Percentiles rank a stretch among this genome's conserved stretches.
Conservation (phyloP, 2,888 invertebrate species). For the Halictus quadricinctus region DNA sequence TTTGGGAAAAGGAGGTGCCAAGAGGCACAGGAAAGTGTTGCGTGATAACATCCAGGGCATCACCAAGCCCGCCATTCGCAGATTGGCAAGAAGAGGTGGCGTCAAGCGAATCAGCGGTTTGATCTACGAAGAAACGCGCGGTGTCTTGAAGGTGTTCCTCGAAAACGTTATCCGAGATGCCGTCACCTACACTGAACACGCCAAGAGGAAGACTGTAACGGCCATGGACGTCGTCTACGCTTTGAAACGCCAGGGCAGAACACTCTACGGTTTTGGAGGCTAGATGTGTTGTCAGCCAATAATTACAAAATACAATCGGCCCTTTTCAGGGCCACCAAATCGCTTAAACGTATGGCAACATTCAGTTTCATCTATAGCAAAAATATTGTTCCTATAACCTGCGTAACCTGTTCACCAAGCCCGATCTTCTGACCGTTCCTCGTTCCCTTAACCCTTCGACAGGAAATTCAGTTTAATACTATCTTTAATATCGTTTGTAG, state of each 20-base stretch:
- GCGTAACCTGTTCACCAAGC: not conserved
- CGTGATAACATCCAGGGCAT: slow-evolving; percentile 91
- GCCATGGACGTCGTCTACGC: slow-evolving; percentile 95
- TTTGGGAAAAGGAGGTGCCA: slow-evolving; percentile 55
- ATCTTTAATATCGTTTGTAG: no score
- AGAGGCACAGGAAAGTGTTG: slow-evolving; percentile 84
- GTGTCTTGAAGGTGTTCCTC: slow-evolving; percentile 87
- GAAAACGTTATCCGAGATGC: slow-evolving; percentile 93
- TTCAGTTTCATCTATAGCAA: not conserved
- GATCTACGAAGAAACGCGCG: slow-evolving; percentile 84
- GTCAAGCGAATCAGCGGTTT: slow-evolving; percentile 86
- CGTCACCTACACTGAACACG: slow-evolving; percentile 93
- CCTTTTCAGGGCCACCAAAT: slow-evolving; percentile 59
- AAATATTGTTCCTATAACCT: not conserved
- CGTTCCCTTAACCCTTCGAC: not conserved
- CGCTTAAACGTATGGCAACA: not conserved
- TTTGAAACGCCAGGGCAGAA: slow-evolving; percentile 90
- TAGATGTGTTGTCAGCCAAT: slow-evolving; percentile 77
- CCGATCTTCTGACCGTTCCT: not conserved
- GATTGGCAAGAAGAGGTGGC: slow-evolving; percentile 85
- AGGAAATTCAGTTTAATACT: not conserved
- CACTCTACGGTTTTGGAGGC: slow-evolving; percentile 91
- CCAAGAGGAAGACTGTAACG: slow-evolving; percentile 93
- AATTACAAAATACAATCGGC: slow-evolving; percentile 34
- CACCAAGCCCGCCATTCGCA: slow-evolving; percentile 90